Conservation (phyloP, 2,113 vertebrate species). For the Vireo altiloquus region DNA sequence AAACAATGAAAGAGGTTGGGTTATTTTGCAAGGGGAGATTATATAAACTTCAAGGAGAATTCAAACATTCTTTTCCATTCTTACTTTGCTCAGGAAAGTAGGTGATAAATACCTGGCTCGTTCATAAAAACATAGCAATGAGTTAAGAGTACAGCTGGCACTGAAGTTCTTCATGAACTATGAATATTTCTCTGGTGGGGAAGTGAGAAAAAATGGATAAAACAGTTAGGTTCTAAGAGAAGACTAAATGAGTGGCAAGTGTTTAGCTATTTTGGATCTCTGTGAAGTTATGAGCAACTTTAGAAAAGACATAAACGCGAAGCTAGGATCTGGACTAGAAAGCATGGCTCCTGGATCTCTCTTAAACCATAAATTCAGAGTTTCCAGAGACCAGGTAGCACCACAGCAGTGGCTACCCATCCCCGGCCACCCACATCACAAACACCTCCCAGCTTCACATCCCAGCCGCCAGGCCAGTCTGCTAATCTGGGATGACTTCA, state of each 20-base stretch:
- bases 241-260: neutral
- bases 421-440: neutral
- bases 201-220: neutral
- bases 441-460: neutral
- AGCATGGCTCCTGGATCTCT: neutral
- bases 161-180: neutral
- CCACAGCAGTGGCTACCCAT: neutral
- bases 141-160: neutral
- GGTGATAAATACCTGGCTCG: neutral
- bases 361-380: neutral
- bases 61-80: neutral
- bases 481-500: slow-evolving; percentile 19
- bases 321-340: neutral
- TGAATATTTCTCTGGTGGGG: neutral
- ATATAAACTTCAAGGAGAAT: neutral
- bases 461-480: neutral
- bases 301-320: neutral
- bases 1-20: neutral
- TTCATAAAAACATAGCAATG: neutral
- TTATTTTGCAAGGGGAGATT: neutral
- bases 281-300: neutral
- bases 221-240: neutral
- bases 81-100: neutral
- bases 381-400: neutral
- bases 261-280: neutral